Evolutionary conservation across 2,888 invertebrate genomes (phyloP), one percentile per base, ranked within the genome.

Genomic region (Orchestes rusci): DNA sequence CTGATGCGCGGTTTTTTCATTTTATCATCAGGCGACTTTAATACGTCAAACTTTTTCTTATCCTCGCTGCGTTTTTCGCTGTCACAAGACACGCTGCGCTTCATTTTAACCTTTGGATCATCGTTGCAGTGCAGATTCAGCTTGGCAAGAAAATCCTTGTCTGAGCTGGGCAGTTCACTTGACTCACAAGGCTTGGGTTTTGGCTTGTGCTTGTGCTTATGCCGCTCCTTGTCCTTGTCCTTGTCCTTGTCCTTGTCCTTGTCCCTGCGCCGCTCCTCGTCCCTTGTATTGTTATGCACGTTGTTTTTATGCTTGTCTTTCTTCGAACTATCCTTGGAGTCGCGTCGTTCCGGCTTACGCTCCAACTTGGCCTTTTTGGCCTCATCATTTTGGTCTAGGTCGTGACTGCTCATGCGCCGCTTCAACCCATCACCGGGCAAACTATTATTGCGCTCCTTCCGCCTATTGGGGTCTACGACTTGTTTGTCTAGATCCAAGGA

Each of bases 331-430:
- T 85, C 85, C 69, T 83, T 84, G 31, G 83, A 84, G 60, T 85
- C 84, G 43, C 83, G 70, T 47, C 84, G 70, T 61, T 81, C 80
- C 2, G 68, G 61, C 50, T 68, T 68, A 49, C 72, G 69, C 16
- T 66, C 62, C 43, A 73, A 70, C 65, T 78, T 82, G 53, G 73
- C 70, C 51, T 79, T 77, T 58, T 84, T 84, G 2, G 72, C 62
- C 48, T 84, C 81, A 39, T 72, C 70, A 2, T 73, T 62, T 39
- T 69, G 69, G 53, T 77, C 76, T 38, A 72, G 56, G 58, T 88
- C 88, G 62, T 88, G 87, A 1, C 84, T 84, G 52, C 87, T 87
- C 59, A 85, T 76, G 47, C 88, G 75, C 38, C 89, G 73, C 66
- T 89, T 89, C 43, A 74, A 71, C 1, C 81, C 77, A 46, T 74